Percentiles rank a stretch among this genome's conserved stretches.
These are phyloP conservation scores for Diadophis punctatus DNA, from an alignment of 2,113 vertebrate species.

Conservation along the genomic window DNA sequence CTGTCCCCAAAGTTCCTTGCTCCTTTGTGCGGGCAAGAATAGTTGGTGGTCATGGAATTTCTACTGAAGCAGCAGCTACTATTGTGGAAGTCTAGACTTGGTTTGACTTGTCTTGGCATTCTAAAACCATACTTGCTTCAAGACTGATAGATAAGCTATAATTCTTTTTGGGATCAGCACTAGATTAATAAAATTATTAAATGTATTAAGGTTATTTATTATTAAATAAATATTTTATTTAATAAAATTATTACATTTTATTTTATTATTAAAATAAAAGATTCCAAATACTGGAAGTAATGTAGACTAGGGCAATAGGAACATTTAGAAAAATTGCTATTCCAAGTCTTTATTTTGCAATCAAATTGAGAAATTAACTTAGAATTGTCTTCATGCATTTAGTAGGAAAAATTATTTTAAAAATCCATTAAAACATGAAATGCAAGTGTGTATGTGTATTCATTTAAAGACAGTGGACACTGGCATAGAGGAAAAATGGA, in stretches of 20 bases:
- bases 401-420: not conserved
- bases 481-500: not conserved
- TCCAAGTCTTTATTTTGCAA: conserved; percentile 30
- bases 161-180: conserved; percentile 54
- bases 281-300: conserved; percentile 54
- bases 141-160: conserved; percentile 70
- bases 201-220: too few species aligned
- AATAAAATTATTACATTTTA: too few species aligned
- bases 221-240: too few species aligned
- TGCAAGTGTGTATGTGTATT: not conserved
- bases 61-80: not conserved
- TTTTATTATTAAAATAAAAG: too few species aligned
- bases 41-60: not conserved
- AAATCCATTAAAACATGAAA: not conserved
- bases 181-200: conserved; percentile 43
- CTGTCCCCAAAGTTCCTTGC: not conserved
- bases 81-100: not conserved
- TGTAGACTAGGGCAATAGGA: conserved; percentile 44
- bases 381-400: not conserved
- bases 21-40: not conserved
- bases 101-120: conserved; percentile 48
- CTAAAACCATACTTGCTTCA: conserved; percentile 67
- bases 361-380: conserved; percentile 6
- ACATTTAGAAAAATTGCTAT: conserved; percentile 33
- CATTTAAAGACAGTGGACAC: not conserved